Evolutionary conservation across 64 coral and sea anemone species (phyloP).

Genomic region (Montipora capricornis): DNA sequence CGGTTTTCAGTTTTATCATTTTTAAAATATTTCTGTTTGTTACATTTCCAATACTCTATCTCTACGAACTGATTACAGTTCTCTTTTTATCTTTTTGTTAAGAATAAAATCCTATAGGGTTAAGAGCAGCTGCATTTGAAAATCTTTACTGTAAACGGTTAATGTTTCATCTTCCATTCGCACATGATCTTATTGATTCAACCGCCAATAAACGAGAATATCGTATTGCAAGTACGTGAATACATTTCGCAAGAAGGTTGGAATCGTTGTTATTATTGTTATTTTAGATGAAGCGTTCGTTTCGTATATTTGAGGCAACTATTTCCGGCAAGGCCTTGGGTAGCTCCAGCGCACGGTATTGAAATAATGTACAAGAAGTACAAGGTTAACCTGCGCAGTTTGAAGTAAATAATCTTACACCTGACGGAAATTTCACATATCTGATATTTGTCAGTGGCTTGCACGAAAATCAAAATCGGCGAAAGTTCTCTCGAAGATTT

Average conservation of each 20-base stretch:
- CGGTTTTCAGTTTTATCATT: too few relatives aligned
- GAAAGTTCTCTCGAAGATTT: not conserved
- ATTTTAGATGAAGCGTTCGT: not conserved
- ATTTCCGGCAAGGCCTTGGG: not conserved
- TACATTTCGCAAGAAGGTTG: not conserved
- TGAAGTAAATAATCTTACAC: not conserved
- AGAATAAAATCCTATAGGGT: too few relatives aligned
- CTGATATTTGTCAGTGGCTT: not conserved
- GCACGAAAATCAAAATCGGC: not conserved
- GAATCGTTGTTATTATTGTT: not conserved
- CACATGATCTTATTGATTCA: not conserved
- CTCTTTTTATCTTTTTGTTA: not conserved
- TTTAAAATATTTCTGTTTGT: not conserved
- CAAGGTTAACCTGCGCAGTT: not conserved
- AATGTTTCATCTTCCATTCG: not conserved
- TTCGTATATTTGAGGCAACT: too few relatives aligned
- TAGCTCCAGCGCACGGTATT: not conserved
- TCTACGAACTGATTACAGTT: not conserved
- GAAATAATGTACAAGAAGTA: not conserved
- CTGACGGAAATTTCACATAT: not conserved
- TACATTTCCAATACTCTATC: not conserved
- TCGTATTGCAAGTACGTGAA: not conserved
- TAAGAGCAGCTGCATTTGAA: slow-evolving; percentile 21
- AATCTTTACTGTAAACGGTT: slow-evolving; percentile 1
- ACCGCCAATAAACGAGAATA: not conserved